A percentile compares a stretch with the other conserved stretches of the same genome.
These are phyloP conservation scores for Lytechinus pictus DNA, from an alignment of 35 echinoderm and acorn worm species.

Conservation along the genomic window DNA sequence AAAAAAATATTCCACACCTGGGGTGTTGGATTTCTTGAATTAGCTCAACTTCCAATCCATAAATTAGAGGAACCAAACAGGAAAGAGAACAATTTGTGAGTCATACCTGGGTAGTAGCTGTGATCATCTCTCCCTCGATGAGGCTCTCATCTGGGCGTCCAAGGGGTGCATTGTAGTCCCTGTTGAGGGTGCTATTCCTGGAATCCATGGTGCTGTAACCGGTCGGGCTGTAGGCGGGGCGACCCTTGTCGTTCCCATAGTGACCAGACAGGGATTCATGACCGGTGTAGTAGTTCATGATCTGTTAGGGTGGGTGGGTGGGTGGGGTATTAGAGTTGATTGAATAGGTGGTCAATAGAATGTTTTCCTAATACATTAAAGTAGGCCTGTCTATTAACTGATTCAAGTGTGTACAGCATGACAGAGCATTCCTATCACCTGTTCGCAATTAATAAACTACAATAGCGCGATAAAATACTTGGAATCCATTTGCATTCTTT, in stretches of 20 bases:
- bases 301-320: constrained; percentile 41
- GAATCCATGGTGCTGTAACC: constrained; percentile 80
- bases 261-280: constrained; percentile 86
- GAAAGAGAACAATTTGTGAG: background rate
- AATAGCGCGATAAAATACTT: background rate
- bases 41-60: too few relatives aligned
- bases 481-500: too few relatives aligned
- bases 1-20: too few relatives aligned
- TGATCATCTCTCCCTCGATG: constrained; percentile 74
- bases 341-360: background rate
- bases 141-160: constrained; percentile 51
- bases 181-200: constrained; percentile 73
- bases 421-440: background rate
- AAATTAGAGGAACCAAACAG: background rate
- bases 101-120: constrained; percentile 36
- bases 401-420: background rate
- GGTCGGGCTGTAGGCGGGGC: constrained; percentile 72
- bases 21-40: too few relatives aligned
- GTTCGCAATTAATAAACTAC: background rate
- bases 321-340: too few relatives aligned
- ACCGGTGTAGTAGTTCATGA: constrained; percentile 93
- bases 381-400: background rate
- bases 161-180: constrained; percentile 49
- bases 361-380: background rate
- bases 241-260: constrained; percentile 63